Evolutionary conservation across 1,140 invertebrate genomes (phyloP), one percentile per base, ranked within the genome.

Genomic region (Ostrea denselamellosa): DNA sequence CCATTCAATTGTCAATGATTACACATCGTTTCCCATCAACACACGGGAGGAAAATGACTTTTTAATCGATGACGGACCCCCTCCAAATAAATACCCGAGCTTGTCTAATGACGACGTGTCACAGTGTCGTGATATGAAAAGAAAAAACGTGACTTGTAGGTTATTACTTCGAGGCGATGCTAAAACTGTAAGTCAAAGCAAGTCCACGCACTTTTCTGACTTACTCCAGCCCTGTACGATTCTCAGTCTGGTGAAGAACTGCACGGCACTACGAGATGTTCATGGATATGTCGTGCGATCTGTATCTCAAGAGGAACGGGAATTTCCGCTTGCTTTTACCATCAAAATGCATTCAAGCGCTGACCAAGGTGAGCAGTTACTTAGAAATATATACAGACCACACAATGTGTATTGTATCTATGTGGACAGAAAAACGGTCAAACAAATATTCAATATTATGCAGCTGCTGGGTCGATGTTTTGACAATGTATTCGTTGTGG

Each of bases 361-460:
- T 0, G 89, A 92, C 77, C 94, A 94, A 88, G 90, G 92, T 0
- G 93, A 95, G 86, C 91, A 92, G 65, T 86, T 95, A 19, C 84
- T 95, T 9, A 83, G 93, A 19, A 87, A 90, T 0, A 93, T 95
- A 44, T 95, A 95, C 83, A 86, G 92, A 10, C 92, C 93, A 9
- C 93, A 95, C 62, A 95, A 95, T 89, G 89, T 92, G 28, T 95
- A 95, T 88, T 95, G 94, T 89, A 91, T 95, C 53, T 93, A 94
- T 86, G 90, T 95, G 10, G 94, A 95, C 87, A 85, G 58, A 10
- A 92, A 92, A 52, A 53, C 91, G 0, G 71, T 87, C 25, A 34
- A 53, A 9, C 85, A 87, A 7, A 77, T 93, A 25, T 89, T 90
- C 56, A 83, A 89, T 3, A 81, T 90, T 0, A 91, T 94, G 68